phyloP scores from a whole-genome alignment of 2,113 vertebrate genomes.

The Phyllopteryx taeniolatus region DNA sequence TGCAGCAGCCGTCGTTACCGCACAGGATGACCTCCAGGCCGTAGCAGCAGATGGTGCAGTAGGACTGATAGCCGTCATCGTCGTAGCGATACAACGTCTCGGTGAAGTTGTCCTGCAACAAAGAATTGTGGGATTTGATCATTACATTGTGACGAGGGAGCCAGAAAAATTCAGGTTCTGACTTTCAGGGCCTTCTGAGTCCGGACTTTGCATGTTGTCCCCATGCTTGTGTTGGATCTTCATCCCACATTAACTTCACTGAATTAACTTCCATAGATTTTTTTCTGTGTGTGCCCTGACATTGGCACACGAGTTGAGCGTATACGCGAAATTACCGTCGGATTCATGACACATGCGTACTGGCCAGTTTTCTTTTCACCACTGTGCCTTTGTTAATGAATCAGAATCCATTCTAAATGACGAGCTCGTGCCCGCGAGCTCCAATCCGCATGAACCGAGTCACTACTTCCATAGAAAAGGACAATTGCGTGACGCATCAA shows the following conservation, averaged over 20 bases:
- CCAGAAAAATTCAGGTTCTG: background rate
- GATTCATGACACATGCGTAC: too few species aligned
- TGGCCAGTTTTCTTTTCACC: too few species aligned
- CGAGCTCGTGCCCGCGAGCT: too few species aligned
- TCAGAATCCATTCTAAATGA: too few species aligned
- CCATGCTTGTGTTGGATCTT: background rate
- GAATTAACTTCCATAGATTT: too few species aligned
- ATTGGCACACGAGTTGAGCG: background rate
- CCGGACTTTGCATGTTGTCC: too few species aligned
- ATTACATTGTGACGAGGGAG: background rate
- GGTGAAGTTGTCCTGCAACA: constrained; percentile 81
- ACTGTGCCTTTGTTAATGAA: too few species aligned
- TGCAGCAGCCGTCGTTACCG: constrained; percentile 84
- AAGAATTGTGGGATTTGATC: constrained; percentile 2
- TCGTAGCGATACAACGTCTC: constrained; percentile 90
- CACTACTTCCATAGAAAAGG: too few species aligned
- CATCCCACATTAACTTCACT: background rate
- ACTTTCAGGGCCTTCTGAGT: background rate
- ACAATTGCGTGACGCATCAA: too few species aligned
- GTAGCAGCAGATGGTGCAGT: constrained; percentile 90
- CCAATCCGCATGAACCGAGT: too few species aligned
- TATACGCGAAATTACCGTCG: too few species aligned
- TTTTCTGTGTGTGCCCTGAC: background rate
- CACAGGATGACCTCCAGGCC: constrained; percentile 89
- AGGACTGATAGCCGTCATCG: constrained; percentile 92